A percentile compares a stretch with the other conserved stretches of the same genome.
phyloP scores from a whole-genome alignment of 2,797 vertebrate genomes.

The Catharus ustulatus region DNA sequence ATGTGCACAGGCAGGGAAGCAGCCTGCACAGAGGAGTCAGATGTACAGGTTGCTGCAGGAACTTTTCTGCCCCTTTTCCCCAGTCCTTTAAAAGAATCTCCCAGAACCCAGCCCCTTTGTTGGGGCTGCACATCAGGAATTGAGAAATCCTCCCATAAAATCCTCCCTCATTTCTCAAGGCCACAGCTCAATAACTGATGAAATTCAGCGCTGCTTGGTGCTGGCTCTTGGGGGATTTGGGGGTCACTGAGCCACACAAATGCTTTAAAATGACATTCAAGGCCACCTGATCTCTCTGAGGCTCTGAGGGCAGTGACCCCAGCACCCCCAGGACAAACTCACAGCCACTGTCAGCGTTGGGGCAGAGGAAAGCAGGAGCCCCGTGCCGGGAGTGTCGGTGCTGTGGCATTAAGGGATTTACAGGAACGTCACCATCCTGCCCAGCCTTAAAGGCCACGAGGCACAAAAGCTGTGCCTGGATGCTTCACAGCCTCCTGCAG shows the following conservation, averaged over 20 bases:
- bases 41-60: accelerated
- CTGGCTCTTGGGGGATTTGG: neutral
- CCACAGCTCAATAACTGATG: neutral
- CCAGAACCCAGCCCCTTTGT: neutral
- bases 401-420: neutral
- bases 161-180: neutral
- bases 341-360: accelerated
- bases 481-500: neutral
- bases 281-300: neutral
- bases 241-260: neutral
- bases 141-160: neutral
- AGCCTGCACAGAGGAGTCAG: neutral
- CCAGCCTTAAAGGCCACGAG: neutral
- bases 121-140: neutral
- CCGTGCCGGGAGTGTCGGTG: accelerated
- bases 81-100: neutral
- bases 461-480: neutral
- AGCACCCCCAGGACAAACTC: neutral
- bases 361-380: neutral
- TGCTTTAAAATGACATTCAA: neutral
- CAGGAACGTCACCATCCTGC: neutral
- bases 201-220: neutral
- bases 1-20: neutral
- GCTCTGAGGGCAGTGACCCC: neutral
- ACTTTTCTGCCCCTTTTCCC: neutral